These are phyloP conservation scores for Heteromyza rotundicornis DNA, from an alignment of 2,888 invertebrate genomes.

Conservation along the genomic window DNA sequence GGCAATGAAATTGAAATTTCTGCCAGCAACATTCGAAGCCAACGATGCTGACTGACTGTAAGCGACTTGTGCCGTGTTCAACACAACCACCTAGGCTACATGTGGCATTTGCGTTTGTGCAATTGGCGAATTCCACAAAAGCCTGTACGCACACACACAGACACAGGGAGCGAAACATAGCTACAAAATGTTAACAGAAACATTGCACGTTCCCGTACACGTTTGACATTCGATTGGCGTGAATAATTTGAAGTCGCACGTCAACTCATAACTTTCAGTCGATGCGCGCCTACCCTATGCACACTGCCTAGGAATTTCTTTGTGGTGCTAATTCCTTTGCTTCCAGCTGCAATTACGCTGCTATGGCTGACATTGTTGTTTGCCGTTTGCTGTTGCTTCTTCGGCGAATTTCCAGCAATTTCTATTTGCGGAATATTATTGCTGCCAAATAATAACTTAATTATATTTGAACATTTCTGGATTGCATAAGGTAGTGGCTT, in stretches of 20 bases:
- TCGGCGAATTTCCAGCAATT: conserved; percentile 14
- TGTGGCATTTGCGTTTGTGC: neutral
- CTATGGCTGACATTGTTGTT: conserved; percentile 5
- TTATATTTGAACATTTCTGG: conserved; percentile 35
- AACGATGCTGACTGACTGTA: neutral
- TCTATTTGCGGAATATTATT: conserved; percentile 30
- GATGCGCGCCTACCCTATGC: neutral
- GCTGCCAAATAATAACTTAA: conserved; percentile 41
- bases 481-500: conserved; percentile 21
- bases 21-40: no score
- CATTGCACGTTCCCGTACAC: neutral
- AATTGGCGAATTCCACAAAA: neutral
- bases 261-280: conserved; percentile 15
- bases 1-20: neutral
- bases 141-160: neutral
- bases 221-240: conserved; percentile 21
- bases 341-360: no score
- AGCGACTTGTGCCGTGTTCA: neutral
- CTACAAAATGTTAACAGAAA: neutral
- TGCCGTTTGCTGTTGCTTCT: conserved; percentile 1
- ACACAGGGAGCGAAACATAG: neutral
- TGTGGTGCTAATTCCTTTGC: neutral
- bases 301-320: neutral
- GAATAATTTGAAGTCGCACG: conserved; percentile 18
- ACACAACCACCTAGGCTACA: neutral